Conservation (phyloP, 2,797 vertebrate species). For the Cyprinodon diabolis region DNA sequence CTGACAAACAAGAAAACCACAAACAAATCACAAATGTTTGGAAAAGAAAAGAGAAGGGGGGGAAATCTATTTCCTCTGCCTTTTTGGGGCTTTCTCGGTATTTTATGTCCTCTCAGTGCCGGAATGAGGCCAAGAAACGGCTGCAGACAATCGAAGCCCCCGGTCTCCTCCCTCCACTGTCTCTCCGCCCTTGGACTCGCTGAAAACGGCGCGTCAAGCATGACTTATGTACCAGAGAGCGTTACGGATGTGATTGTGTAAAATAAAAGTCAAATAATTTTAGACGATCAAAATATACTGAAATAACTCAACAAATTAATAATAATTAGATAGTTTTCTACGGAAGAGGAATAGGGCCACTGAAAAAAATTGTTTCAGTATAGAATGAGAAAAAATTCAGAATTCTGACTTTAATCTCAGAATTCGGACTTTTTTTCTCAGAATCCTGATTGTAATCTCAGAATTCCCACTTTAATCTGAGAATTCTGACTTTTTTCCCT, state of each 20-base stretch:
- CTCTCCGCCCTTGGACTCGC: slow-evolving; percentile 79
- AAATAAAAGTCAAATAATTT: slow-evolving; percentile 15
- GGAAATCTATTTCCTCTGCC: background rate
- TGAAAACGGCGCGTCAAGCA: slow-evolving; percentile 55
- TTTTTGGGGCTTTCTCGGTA: background rate
- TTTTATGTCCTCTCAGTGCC: background rate
- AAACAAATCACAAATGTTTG: background rate
- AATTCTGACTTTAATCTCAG: too few species aligned
- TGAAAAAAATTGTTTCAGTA: too few species aligned
- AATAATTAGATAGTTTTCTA: too few species aligned
- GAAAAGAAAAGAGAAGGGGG: background rate
- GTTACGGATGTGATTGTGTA: slow-evolving; percentile 19
- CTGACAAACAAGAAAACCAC: slow-evolving; percentile 13
- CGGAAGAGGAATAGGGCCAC: too few species aligned
- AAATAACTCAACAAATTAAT: background rate
- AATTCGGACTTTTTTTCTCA: too few species aligned
- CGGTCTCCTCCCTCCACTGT: slow-evolving; percentile 55
- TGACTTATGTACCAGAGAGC: background rate
- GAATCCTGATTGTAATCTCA: too few species aligned
- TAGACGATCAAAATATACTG: too few species aligned
- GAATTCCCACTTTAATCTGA: too few species aligned
- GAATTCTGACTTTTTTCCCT: too few species aligned
- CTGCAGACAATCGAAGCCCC: slow-evolving; percentile 40
- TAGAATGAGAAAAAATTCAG: too few species aligned
- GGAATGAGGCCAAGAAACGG: background rate